These are phyloP conservation scores for Drosophila truncata DNA, from an alignment of 1,140 invertebrate species.

Conservation along the genomic window DNA sequence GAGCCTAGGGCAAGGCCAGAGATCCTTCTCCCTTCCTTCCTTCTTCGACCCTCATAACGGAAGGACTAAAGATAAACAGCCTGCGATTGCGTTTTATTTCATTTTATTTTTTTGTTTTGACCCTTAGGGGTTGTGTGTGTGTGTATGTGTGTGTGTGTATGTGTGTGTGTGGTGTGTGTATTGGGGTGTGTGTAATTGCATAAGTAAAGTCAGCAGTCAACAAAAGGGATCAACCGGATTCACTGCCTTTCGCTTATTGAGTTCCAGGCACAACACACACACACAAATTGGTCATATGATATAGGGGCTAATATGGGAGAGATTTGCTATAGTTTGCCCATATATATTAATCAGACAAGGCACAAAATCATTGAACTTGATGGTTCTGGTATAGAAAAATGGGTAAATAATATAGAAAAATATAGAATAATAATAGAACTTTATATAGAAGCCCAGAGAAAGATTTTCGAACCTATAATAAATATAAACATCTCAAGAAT, in stretches of 20 bases:
- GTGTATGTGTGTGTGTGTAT: background rate
- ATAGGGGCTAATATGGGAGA: conserved; percentile 13
- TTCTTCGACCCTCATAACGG: conserved; percentile 31
- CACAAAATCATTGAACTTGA: background rate
- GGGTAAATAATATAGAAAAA: background rate
- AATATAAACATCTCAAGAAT: background rate
- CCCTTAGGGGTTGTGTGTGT: too few species aligned
- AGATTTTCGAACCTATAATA: background rate
- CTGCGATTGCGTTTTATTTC: conserved; percentile 32
- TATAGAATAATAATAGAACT: too few species aligned
- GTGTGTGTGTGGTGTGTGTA: background rate
- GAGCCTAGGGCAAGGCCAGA: conserved; percentile 30
- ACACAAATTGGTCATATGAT: too few species aligned
- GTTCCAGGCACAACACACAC: conserved; percentile 16
- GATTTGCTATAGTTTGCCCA: conserved; percentile 6
- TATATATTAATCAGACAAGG: conserved; percentile 12
- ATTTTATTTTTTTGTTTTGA: conserved; percentile 7
- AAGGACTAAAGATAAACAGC: conserved; percentile 50
- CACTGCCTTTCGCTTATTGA: conserved; percentile 28
- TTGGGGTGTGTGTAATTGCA: conserved; percentile 27
- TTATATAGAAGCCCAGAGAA: too few species aligned
- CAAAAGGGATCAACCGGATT: conserved; percentile 20
- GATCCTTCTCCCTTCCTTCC: background rate
- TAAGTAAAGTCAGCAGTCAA: conserved; percentile 22
- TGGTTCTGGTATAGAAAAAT: background rate